A percentile compares a stretch with the other conserved stretches of the same genome.
phyloP scores from a whole-genome alignment of 2,113 vertebrate genomes.

The Gila orcuttii region DNA sequence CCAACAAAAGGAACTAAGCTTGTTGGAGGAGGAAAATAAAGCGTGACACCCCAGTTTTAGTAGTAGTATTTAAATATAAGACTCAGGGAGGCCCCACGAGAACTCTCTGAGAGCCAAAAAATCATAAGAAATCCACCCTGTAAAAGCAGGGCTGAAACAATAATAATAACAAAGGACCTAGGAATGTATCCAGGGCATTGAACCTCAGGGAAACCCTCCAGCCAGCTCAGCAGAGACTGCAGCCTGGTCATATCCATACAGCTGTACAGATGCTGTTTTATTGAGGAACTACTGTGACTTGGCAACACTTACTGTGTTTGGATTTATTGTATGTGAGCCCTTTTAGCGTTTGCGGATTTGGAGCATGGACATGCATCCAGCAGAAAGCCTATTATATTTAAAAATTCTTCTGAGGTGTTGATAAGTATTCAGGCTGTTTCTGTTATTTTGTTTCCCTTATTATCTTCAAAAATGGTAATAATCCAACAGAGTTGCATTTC shows the following conservation, averaged over 20 bases:
- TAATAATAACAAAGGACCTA: conserved; percentile 45
- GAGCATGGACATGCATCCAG: background rate
- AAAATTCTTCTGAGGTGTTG: background rate
- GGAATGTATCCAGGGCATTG: conserved; percentile 25
- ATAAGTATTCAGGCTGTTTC: background rate
- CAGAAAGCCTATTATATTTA: background rate
- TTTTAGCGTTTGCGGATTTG: conserved; percentile 3
- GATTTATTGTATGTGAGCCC: background rate
- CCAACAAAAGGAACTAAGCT: background rate
- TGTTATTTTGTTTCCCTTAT: background rate
- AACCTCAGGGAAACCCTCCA: conserved; percentile 10
- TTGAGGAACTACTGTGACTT: conserved; percentile 27
- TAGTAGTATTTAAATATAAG: conserved; percentile 36
- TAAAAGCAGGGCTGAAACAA: conserved; percentile 41
- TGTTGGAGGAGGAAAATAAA: conserved; percentile 17
- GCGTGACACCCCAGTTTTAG: background rate
- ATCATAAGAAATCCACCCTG: conserved; percentile 32
- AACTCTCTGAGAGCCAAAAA: background rate
- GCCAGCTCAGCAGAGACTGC: conserved; percentile 11
- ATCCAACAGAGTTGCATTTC: background rate
- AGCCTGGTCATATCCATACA: conserved; percentile 23
- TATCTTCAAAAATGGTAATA: background rate
- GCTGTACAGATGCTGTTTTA: conserved; percentile 37
- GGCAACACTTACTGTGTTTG: background rate
- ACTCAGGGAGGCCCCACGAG: conserved; percentile 16